Base-by-base conservation (phyloP, 2,113 vertebrate species). In the Rutilus rutilus region DNA sequence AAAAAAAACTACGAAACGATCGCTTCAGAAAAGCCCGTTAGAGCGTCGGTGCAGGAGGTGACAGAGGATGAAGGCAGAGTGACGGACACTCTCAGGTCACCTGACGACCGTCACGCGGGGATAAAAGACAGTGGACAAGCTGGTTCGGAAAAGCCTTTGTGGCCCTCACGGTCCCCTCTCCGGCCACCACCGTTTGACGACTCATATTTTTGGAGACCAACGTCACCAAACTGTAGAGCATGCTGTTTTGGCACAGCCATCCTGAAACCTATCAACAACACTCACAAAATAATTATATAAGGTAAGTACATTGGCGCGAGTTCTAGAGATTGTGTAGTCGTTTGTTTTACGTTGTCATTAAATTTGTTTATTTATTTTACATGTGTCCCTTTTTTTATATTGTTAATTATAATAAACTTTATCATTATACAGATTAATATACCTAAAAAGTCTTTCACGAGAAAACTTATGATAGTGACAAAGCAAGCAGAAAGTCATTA, bases 181-280 rank as follows among this genome's bases (percentile, higher is more conserved):
- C 5, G 19, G 12, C 30, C 14, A 27, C 25, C 50, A 4, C 39
- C 4, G 2, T 54, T 57, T 45, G 5, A 15, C 21, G 19, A 62
- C 42, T 75, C 7, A 76, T 64, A 84, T 76, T 74, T 52, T 9
- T 17, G 23, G 78, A 87, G 47, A 52, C 11, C 21, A 73, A 11
- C 4, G 21, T 73, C 9, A 6, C 39, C 23, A 7, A 81, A 21
- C 87, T 87, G 89, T 89, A 88, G 19, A 81, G 85, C 88, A 97
- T 97, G 97, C 94, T 97, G 90, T 97, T 97, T 94, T 97, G 96
- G 96, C 96, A 97, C 92, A 94, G 95, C 59, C 97, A 97, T 92
- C 97, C 97, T 14, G 97, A 98, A 88, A 95, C 96, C 87, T 97
- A 96, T 93, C 96, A 96, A 91, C 97, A 97, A 91, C 95, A 97